Evolutionary conservation across 2,113 vertebrate species (phyloP).

Genomic region (Turnix velox): DNA sequence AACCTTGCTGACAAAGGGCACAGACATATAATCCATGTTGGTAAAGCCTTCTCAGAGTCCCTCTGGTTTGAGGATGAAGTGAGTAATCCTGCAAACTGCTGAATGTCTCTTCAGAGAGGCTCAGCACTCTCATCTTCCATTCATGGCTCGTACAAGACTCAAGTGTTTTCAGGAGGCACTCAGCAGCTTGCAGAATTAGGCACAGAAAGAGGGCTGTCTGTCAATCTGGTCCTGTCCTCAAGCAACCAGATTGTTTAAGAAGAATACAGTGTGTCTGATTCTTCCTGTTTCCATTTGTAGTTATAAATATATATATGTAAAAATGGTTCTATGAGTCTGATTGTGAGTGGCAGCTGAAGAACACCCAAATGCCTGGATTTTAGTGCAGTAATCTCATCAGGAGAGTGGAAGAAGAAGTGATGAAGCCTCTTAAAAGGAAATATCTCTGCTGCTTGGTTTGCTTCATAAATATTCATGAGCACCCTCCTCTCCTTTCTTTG

Average conservation of each 20-base stretch:
- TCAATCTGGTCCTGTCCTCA: not conserved
- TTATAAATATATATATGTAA: not conserved
- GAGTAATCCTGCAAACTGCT: not conserved
- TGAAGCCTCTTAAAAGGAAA: conserved; percentile 30
- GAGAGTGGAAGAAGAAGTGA: conserved; percentile 25
- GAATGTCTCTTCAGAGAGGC: not conserved
- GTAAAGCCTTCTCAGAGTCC: not conserved
- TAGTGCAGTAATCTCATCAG: conserved; percentile 34
- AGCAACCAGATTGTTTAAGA: not conserved
- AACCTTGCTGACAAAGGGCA: not conserved
- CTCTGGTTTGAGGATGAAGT: not conserved
- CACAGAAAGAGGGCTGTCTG: not conserved
- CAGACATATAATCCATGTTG: not conserved
- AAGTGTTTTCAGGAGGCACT: not conserved
- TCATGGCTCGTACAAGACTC: not conserved
- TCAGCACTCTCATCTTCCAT: not conserved
- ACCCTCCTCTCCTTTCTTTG: conserved; percentile 20
- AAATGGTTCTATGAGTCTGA: conserved; percentile 53
- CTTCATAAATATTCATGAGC: conserved; percentile 60
- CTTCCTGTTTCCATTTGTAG: not conserved
- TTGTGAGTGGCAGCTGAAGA: conserved; percentile 42
- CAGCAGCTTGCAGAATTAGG: not conserved
- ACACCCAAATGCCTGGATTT: conserved; percentile 17
- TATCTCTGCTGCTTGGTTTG: conserved; percentile 33
- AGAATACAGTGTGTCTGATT: not conserved